Evolutionary conservation across 2,888 invertebrate species (phyloP).

Genomic region (Craniophora ligustri): DNA sequence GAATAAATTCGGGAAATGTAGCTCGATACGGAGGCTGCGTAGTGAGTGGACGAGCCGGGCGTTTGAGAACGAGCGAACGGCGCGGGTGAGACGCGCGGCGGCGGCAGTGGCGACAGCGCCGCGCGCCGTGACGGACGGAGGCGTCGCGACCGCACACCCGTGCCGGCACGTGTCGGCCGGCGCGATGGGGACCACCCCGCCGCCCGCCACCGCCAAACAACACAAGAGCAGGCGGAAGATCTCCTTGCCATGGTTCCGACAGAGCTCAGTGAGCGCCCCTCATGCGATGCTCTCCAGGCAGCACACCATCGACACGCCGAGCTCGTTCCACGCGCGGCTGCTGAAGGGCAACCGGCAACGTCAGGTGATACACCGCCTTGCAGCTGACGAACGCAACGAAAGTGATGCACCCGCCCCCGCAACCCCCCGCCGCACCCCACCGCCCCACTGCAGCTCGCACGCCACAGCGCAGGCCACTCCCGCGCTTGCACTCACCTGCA

Average conservation of each 20-base stretch:
- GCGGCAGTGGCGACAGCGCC: constrained; percentile 74
- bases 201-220: constrained; percentile 79
- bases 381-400: constrained; percentile 35
- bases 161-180: constrained; percentile 68
- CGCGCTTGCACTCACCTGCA: constrained; percentile 64
- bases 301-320: constrained; percentile 96
- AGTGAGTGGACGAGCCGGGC: constrained; percentile 70
- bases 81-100: constrained; percentile 61
- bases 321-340: constrained; percentile 93
- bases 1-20: constrained; percentile 78
- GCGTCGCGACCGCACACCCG: constrained; percentile 72
- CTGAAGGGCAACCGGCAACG: constrained; percentile 91
- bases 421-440: constrained; percentile 35
- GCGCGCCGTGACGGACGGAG: constrained; percentile 75
- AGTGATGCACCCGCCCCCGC: constrained; percentile 47
- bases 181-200: constrained; percentile 74
- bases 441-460: constrained; percentile 40
- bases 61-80: constrained; percentile 53
- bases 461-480: constrained; percentile 52
- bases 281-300: constrained; percentile 94
- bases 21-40: constrained; percentile 88
- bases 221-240: constrained; percentile 95
- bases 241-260: constrained; percentile 96
- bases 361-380: constrained; percentile 76
- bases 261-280: constrained; percentile 92